A percentile compares a stretch with the other conserved stretches of the same genome.
phyloP scores from a whole-genome alignment of 2,113 vertebrate genomes.

The Tychaedon coryphoeus region DNA sequence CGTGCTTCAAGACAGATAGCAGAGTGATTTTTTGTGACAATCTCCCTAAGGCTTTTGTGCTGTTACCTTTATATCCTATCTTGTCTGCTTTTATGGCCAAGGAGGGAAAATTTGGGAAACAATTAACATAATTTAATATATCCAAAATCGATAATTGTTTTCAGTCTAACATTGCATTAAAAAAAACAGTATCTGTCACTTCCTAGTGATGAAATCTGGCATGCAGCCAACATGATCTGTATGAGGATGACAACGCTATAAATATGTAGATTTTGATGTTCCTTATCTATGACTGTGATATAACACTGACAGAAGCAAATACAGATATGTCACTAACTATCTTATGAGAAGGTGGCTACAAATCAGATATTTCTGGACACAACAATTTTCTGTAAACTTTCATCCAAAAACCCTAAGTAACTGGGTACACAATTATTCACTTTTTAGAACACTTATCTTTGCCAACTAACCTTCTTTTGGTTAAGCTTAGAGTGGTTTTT shows the following conservation, averaged over 20 bases:
- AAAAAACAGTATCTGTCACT: slow-evolving; percentile 64
- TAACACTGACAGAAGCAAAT: slow-evolving; percentile 64
- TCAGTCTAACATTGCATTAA: slow-evolving; percentile 80
- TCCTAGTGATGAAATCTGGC: slow-evolving; percentile 74
- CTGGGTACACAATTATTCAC: not conserved
- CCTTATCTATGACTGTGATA: slow-evolving; percentile 55
- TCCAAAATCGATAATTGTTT: slow-evolving; percentile 78
- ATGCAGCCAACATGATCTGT: slow-evolving; percentile 77
- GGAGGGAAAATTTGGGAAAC: slow-evolving; percentile 96
- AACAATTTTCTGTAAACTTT: not conserved
- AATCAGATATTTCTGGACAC: slow-evolving; percentile 40
- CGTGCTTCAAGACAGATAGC: slow-evolving; percentile 97
- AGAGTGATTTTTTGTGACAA: slow-evolving; percentile 92
- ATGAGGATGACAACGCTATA: slow-evolving; percentile 71
- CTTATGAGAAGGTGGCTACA: slow-evolving; percentile 8
- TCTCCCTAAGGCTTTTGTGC: slow-evolving; percentile 93
- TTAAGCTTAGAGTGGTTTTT: slow-evolving; percentile 4
- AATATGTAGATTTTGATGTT: slow-evolving; percentile 48
- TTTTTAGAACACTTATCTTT: not conserved
- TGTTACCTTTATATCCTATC: slow-evolving; percentile 91
- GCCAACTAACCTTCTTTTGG: not conserved
- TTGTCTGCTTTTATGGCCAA: slow-evolving; percentile 91
- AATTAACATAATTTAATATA: slow-evolving; percentile 88
- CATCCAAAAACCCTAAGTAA: not conserved
- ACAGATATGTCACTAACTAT: slow-evolving; percentile 14